These are phyloP conservation scores for Megalops cyprinoides DNA, from an alignment of 2,797 vertebrate genomes.

Conservation along the genomic window DNA sequence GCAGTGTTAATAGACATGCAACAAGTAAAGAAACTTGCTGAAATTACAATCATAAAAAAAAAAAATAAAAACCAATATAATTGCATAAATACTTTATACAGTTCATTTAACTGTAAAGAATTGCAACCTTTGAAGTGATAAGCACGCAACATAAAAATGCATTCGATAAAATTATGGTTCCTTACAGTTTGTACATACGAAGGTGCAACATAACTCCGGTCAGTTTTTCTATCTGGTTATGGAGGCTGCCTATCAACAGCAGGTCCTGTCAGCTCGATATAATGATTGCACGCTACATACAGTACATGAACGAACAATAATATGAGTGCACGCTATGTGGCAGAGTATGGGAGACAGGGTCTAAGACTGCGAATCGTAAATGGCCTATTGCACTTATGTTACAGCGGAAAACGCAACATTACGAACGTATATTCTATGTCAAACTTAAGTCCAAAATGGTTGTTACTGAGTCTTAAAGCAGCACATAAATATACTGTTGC, in stretches of 20 bases:
- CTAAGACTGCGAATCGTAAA: constrained; percentile 39
- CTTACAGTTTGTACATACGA: constrained; percentile 85
- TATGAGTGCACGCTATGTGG: constrained; percentile 55
- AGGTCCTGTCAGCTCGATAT: constrained; percentile 69
- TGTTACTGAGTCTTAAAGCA: constrained; percentile 55
- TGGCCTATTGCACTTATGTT: constrained; percentile 36
- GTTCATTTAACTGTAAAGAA: constrained; percentile 85
- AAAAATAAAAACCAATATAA: constrained; percentile 83
- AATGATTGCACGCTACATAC: constrained; percentile 79
- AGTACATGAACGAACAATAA: constrained; percentile 66
- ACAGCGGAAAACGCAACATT: constrained; percentile 30
- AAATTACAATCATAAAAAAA: constrained; percentile 89
- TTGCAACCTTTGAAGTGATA: constrained; percentile 78
- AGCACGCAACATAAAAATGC: constrained; percentile 76
- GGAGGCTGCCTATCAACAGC: constrained; percentile 63
- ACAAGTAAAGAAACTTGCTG: constrained; percentile 99
- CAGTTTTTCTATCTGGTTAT: constrained; percentile 72
- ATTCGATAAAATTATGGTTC: constrained; percentile 72
- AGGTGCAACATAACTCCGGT: constrained; percentile 81
- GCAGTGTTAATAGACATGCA: constrained; percentile 98
- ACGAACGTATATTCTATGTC: constrained; percentile 47
- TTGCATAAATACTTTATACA: constrained; percentile 99
- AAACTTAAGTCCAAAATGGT: constrained; percentile 41
- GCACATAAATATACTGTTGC: constrained; percentile 69
- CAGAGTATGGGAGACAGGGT: constrained; percentile 28